Evolutionary conservation across 2,797 vertebrate genomes (phyloP).

Genomic region (Acanthurus tractus): DNA sequence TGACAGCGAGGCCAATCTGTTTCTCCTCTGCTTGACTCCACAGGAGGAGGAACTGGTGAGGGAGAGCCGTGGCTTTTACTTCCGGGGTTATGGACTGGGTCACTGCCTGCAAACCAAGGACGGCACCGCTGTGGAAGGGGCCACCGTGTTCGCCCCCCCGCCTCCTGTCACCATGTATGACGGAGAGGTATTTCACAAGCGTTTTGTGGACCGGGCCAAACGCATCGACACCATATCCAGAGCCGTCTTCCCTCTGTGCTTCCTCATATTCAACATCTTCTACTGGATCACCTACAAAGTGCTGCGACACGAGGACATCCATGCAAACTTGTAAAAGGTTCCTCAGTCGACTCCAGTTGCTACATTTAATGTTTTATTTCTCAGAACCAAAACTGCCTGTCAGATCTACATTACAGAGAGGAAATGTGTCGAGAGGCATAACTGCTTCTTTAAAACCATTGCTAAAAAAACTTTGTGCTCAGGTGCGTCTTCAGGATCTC

Average conservation of each 20-base stretch:
- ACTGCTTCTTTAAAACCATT: constrained; percentile 65
- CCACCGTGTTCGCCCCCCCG: constrained; percentile 81
- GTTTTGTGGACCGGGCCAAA: constrained; percentile 91
- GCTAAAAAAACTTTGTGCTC: constrained; percentile 77
- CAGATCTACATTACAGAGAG: constrained; percentile 70
- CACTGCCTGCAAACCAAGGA: constrained; percentile 91
- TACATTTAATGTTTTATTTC: constrained; percentile 45
- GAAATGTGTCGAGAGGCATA: constrained; percentile 62
- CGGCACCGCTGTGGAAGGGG: constrained; percentile 78
- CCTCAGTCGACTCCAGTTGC: constrained; percentile 21
- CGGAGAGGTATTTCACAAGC: constrained; percentile 85
- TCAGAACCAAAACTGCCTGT: constrained; percentile 83
- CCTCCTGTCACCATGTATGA: constrained; percentile 82
- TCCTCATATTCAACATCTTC: constrained; percentile 96
- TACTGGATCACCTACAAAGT: constrained; percentile 98
- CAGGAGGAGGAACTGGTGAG: constrained; percentile 92
- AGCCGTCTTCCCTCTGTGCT: constrained; percentile 93
- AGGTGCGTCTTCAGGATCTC: constrained; percentile 82
- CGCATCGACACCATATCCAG: constrained; percentile 94
- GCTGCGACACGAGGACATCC: constrained; percentile 92
- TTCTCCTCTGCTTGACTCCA: constrained; percentile 62
- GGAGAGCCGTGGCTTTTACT: constrained; percentile 90
- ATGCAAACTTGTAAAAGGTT: constrained; percentile 86
- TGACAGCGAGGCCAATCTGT: constrained; percentile 60
- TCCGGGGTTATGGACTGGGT: constrained; percentile 91